Percentiles rank a stretch among this genome's conserved stretches.
Evolutionary conservation across 2,888 invertebrate genomes (phyloP).

Genomic region (Melieria crassipennis): DNA sequence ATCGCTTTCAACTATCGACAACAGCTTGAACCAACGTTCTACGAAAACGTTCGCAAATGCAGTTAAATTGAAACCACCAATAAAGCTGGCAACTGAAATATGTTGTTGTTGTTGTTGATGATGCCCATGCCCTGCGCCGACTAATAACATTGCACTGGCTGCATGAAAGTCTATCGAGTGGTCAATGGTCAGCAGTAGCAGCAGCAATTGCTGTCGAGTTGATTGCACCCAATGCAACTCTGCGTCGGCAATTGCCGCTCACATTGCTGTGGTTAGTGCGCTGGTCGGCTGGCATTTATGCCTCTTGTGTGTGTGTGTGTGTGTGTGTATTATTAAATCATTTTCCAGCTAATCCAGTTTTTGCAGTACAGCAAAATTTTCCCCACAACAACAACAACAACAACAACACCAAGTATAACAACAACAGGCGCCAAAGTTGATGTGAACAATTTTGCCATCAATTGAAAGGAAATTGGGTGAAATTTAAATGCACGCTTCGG

Average conservation of each 20-base stretch:
- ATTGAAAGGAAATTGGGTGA: constrained; percentile 37
- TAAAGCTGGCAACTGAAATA: not conserved
- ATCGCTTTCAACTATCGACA: too few species aligned
- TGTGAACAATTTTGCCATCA: not conserved
- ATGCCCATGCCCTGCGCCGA: too few species aligned
- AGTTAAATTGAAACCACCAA: not conserved
- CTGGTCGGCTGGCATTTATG: constrained; percentile 18
- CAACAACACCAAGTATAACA: not conserved
- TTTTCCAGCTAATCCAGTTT: not conserved
- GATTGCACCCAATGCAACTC: constrained; percentile 30
- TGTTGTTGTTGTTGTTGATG: too few species aligned
- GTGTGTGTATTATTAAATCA: not conserved
- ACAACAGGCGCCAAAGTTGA: constrained; percentile 17
- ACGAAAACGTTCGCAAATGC: too few species aligned
- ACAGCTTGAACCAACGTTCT: too few species aligned
- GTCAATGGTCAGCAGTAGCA: not conserved
- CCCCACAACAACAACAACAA: constrained; percentile 8
- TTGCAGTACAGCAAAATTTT: not conserved
- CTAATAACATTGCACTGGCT: too few species aligned
- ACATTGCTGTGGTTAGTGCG: constrained; percentile 19
- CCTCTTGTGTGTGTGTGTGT: not conserved
- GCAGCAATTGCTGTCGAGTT: constrained; percentile 15
- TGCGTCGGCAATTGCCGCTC: not conserved
- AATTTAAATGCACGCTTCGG: constrained; percentile 29
- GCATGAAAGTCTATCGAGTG: too few species aligned